These are phyloP conservation scores for Dermolepida albohirtum DNA, from an alignment of 2,888 invertebrate species.

Conservation along the genomic window DNA sequence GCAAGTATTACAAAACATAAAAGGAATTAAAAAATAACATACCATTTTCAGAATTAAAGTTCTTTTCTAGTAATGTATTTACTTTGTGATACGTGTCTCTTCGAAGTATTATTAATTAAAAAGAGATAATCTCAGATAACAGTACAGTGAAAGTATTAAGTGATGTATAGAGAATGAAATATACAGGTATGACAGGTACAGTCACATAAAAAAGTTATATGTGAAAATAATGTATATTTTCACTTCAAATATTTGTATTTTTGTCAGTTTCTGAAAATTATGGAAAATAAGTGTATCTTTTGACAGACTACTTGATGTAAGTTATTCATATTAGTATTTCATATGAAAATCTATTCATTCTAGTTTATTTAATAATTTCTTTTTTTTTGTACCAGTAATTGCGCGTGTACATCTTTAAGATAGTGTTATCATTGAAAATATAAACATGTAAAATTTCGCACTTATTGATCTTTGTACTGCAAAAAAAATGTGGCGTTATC, in stretches of 20 bases:
- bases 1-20: conserved; percentile 34
- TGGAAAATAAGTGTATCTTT: neutral
- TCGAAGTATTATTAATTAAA: conserved; percentile 3
- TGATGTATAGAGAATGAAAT: too few relatives aligned
- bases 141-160: conserved; percentile 34
- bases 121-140: conserved; percentile 38
- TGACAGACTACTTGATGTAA: neutral
- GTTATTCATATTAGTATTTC: neutral
- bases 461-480: conserved; percentile 47
- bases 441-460: conserved; percentile 36
- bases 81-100: conserved; percentile 18
- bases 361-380: conserved; percentile 1
- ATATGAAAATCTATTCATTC: conserved; percentile 23
- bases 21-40: conserved; percentile 22
- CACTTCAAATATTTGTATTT: too few relatives aligned
- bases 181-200: conserved; percentile 48
- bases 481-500: conserved; percentile 22
- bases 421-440: conserved; percentile 36
- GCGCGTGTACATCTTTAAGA: conserved; percentile 16
- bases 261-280: too few relatives aligned
- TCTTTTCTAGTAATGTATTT: neutral
- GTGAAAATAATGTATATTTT: too few relatives aligned
- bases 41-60: conserved; percentile 35
- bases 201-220: conserved; percentile 37
- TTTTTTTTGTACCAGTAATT: neutral